phyloP scores from a whole-genome alignment of 1,140 invertebrate genomes.

The Drosophila parvula region DNA sequence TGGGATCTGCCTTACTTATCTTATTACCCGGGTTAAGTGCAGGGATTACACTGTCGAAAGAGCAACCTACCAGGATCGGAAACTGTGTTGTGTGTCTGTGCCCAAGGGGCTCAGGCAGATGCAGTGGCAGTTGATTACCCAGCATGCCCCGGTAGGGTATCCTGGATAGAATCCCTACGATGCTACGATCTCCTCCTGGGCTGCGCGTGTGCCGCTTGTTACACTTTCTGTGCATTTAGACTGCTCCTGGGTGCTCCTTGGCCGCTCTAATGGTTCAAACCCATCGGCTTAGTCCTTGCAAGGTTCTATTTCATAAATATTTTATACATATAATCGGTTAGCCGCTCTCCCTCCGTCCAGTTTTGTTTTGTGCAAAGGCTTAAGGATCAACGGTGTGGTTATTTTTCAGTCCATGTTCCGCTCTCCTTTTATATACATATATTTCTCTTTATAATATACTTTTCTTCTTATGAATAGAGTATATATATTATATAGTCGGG shows the following conservation, averaged over 20 bases:
- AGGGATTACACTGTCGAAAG: constrained; percentile 77
- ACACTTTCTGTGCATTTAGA: constrained; percentile 72
- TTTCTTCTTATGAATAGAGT: constrained; percentile 1
- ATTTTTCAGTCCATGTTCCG: constrained; percentile 3
- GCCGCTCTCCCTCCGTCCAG: constrained; percentile 6
- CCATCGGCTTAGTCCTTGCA: constrained; percentile 48
- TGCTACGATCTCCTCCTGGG: constrained; percentile 24
- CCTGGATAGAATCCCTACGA: not conserved
- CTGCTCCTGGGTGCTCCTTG: constrained; percentile 60
- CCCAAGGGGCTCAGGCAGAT: constrained; percentile 47
- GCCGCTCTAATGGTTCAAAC: constrained; percentile 76
- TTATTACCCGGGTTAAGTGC: constrained; percentile 81
- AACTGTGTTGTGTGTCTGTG: not conserved
- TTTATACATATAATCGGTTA: constrained; percentile 68
- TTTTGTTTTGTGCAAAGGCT: constrained; percentile 54
- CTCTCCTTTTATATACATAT: not conserved
- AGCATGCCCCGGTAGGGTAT: constrained; percentile 16
- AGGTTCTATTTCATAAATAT: constrained; percentile 65
- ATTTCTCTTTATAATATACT: not conserved
- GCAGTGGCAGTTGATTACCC: constrained; percentile 61
- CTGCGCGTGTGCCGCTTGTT: constrained; percentile 75
- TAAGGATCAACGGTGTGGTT: constrained; percentile 21
- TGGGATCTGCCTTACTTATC: constrained; percentile 76
- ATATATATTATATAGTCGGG: constrained; percentile 3
- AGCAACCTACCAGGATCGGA: constrained; percentile 51